A percentile compares a stretch with the other conserved stretches of the same genome.
These are phyloP conservation scores for Diplolepis rosae DNA, from an alignment of 2,888 invertebrate species.

Conservation along the genomic window DNA sequence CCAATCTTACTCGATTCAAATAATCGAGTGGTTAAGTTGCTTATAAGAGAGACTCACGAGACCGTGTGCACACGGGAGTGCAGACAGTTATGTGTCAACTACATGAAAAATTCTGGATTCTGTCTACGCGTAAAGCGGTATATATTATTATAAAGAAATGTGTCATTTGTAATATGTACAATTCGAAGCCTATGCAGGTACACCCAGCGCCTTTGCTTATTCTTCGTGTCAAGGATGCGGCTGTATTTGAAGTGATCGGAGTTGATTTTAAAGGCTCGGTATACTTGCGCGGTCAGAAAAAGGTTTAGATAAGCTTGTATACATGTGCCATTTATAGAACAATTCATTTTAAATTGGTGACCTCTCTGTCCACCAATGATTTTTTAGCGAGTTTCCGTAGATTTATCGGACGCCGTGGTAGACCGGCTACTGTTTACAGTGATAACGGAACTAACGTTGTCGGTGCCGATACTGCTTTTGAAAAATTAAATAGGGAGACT, in stretches of 20 bases:
- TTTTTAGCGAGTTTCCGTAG: constrained; percentile 55
- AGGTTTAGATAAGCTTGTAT: constrained; percentile 62
- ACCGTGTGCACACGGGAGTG: constrained; percentile 49
- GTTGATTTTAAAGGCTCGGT: constrained; percentile 66
- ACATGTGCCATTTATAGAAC: constrained; percentile 67
- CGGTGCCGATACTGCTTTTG: constrained; percentile 56
- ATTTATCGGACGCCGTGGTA: constrained; percentile 46
- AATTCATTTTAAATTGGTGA: constrained; percentile 67
- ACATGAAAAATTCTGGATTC: too few species aligned
- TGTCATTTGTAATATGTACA: too few species aligned
- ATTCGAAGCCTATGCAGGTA: too few species aligned
- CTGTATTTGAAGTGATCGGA: constrained; percentile 51
- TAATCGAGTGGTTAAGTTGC: constrained; percentile 49
- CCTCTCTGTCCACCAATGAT: constrained; percentile 53
- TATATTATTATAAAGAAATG: too few species aligned
- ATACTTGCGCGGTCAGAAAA: constrained; percentile 48
- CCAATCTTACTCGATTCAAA: constrained; percentile 54
- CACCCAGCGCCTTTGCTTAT: too few species aligned
- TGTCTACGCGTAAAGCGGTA: too few species aligned
- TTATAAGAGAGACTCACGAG: constrained; percentile 47
- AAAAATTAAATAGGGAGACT: constrained; percentile 52
- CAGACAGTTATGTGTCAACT: too few species aligned
- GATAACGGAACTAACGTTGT: constrained; percentile 71
- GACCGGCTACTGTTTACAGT: constrained; percentile 59
- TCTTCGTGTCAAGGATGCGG: constrained; percentile 47